Base-by-base conservation (phyloP, 2,888 invertebrate genomes). In the Drosophila heteroneura region DNA sequence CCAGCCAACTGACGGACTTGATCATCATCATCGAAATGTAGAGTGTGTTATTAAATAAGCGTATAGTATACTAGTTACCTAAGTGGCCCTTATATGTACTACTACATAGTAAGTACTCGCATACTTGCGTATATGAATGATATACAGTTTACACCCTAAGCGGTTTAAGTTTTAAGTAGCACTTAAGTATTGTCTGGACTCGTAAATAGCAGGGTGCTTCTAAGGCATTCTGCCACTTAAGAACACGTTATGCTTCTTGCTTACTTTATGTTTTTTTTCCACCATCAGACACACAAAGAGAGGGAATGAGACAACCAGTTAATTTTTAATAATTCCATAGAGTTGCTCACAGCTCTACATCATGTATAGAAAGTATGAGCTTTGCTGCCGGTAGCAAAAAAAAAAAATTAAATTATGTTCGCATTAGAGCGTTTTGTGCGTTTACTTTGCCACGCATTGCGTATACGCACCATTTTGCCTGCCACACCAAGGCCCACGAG, bases 1-100 rank as follows among this genome's bases (percentile, higher is more conserved):
- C 53, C 60, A 75, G 89, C 79, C 82, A 75, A 68, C 76, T 81
- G 70, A 81, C 80, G 74, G 84, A 91, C 82, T 81, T 91, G 76
- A 79, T 91, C 74, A 92, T 92, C 81, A 92, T 92, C 74, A 89
- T 92, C 82, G 92, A 92, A 85, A 83, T 89, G 67, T 92, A 92
- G 89, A 85, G 74, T 74, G 68, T 72, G 68, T 78, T 86, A 79
- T 88, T 76, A 75, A 75, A 85, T 63, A 69, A 65, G 68, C 64
- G 63, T 60, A 26, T 62, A 59, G 70, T 75, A 57, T 72, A n/a
- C n/a, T 28, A 74, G 74, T 70, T 71, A 78, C 81, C 77, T 85
- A 85, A 90, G 76, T 78, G 83, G 69, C 19, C 26, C 60, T 51
- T 74, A 59, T 53, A 64, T 39, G 22, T 70, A 66, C 10, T 70